phyloP scores from a whole-genome alignment of 2,797 vertebrate genomes.

The Danio albolineatus region DNA sequence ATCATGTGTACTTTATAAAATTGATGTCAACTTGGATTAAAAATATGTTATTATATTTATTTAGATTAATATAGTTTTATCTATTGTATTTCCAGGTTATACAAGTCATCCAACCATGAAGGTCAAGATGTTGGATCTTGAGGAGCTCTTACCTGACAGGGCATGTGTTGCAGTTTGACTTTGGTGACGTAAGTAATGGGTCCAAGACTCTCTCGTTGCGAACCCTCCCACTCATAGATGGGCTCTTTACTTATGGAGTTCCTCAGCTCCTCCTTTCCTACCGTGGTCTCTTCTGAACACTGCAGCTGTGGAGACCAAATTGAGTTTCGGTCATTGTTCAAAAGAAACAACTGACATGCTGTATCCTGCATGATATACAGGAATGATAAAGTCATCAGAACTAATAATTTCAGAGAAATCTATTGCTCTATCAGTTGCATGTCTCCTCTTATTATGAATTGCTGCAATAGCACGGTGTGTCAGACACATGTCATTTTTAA shows the following conservation, averaged over 20 bases:
- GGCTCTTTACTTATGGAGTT: constrained; percentile 87
- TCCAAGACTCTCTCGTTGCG: constrained; percentile 84
- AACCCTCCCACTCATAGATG: constrained; percentile 86
- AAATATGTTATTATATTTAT: background rate
- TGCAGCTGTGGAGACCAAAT: constrained; percentile 56
- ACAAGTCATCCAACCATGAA: background rate
- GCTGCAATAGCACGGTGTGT: constrained; percentile 68
- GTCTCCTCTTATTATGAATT: constrained; percentile 35
- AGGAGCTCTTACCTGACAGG: constrained; percentile 84
- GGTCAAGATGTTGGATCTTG: background rate
- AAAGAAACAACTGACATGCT: background rate
- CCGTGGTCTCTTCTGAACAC: constrained; percentile 60
- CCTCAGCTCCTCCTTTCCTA: constrained; percentile 82
- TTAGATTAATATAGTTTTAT: background rate
- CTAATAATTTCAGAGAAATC: constrained; percentile 9
- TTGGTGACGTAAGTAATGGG: constrained; percentile 86
- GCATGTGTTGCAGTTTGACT: constrained; percentile 92
- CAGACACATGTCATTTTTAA: constrained; percentile 53
- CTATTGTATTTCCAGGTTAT: background rate
- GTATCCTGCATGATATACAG: background rate
- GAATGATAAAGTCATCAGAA: background rate
- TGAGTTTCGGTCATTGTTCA: background rate
- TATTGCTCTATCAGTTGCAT: too few species aligned
- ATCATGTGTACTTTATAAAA: too few species aligned
- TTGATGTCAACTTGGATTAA: too few species aligned